Base-by-base conservation (phyloP, 2,888 invertebrate species). In the Chrysodeixis includens region DNA sequence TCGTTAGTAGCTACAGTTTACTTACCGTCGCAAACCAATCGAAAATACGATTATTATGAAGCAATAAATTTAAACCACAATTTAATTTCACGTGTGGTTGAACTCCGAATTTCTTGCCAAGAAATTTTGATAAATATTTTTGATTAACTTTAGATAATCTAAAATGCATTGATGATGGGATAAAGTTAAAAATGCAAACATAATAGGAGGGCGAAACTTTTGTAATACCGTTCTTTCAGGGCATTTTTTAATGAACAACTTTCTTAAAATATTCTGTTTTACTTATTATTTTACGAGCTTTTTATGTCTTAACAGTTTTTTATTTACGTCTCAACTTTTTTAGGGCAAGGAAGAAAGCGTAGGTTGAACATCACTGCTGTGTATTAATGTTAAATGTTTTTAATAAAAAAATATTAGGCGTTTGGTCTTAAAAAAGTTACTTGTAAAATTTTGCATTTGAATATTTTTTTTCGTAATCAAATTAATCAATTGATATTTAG, bases 51-150 rank as follows among this genome's bases (percentile, higher is more conserved):
- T 78, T 75, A 81, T 80, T 82, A 80, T 75, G 78, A 70, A 72
- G 76, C 80, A 79, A 86, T 66, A 71, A 85, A 89, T 88, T 88
- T 86, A 84, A 85, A 85, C 76, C 81, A 63, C 79, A 72, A 75
- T 83, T 86, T 86, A 85, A 90, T 90, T 89, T 89, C 84, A 86
- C 89, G 87, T 88, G 76, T 83, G 86, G 77, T 73, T 84, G 88
- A 83, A 64, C 71, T 65, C 72, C 44, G 64, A 76, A 79, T 79
- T 78, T 74, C 62, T 66, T 68, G 66, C 35, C 64, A 74, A 71
- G 62, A 60, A 58, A 46, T 71, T 73, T 69, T 75, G 67, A 70
- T 82, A 64, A 76, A 82, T 71, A 74, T 68, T 69, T 69, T 71
- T 73, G 66, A 73, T 76, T 62, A 73, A 66, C 55, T 66, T 63